Conservation (phyloP, 2,888 invertebrate genomes). For the Calameuta pallipes region DNA sequence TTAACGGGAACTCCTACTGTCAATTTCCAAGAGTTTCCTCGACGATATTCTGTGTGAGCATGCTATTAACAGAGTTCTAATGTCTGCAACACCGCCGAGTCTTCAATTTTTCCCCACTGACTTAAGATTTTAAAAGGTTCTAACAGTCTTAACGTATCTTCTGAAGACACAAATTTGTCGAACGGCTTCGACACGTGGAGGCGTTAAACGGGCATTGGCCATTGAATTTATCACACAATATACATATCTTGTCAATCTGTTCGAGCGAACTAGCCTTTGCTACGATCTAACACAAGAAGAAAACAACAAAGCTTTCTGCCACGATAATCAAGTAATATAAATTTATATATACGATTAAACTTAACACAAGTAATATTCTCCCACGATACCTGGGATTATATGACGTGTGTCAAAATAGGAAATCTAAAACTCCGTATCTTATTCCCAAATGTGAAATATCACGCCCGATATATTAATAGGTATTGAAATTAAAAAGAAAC, state of each 20-base stretch:
- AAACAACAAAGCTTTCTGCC: background rate
- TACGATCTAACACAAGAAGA: background rate
- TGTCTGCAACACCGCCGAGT: conserved; percentile 51
- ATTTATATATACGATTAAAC: background rate
- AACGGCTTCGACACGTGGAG: conserved; percentile 45
- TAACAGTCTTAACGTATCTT: background rate
- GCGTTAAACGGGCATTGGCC: conserved; percentile 46
- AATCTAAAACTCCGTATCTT: background rate
- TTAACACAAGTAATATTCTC: background rate
- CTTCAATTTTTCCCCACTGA: background rate
- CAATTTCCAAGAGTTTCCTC: conserved; percentile 5
- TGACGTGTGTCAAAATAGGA: background rate
- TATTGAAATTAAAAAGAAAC: no score
- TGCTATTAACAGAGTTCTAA: conserved; percentile 53
- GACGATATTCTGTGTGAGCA: conserved; percentile 27
- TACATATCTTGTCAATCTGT: background rate
- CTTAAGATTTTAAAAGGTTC: background rate
- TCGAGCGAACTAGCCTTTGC: background rate
- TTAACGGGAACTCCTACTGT: conserved; percentile 4
- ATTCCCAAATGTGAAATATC: background rate
- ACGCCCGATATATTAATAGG: background rate
- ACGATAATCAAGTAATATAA: background rate
- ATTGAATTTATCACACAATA: background rate
- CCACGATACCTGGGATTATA: background rate
- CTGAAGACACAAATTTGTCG: background rate